A percentile compares a stretch with the other conserved stretches of the same genome.
phyloP scores from a whole-genome alignment of 2,888 invertebrate species.

The Apamea sordens region DNA sequence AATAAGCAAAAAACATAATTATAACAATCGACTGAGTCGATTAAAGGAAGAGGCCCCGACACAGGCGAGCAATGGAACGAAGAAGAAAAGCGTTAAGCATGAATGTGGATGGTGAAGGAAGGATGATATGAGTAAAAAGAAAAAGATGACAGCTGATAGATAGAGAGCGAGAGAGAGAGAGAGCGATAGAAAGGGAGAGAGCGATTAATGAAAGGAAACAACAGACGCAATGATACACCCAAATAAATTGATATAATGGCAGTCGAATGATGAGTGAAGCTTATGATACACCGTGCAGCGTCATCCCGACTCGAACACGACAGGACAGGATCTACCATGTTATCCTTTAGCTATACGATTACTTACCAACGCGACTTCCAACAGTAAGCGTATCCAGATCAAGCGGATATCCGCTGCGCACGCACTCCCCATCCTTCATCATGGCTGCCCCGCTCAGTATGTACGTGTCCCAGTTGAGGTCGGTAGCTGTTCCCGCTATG shows the following conservation, averaged over 20 bases:
- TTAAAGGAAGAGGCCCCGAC: background rate
- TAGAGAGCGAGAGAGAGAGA: background rate
- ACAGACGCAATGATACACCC: background rate
- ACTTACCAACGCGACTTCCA: slow-evolving; percentile 93
- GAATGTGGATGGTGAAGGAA: background rate
- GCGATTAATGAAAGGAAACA: background rate
- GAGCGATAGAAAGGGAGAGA: background rate
- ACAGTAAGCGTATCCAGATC: slow-evolving; percentile 95
- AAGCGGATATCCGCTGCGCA: slow-evolving; percentile 95
- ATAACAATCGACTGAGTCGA: background rate
- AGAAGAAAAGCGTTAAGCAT: background rate
- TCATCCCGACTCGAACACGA: background rate
- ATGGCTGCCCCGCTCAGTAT: slow-evolving; percentile 97
- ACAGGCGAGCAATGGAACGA: background rate
- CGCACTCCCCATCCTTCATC: slow-evolving; percentile 96
- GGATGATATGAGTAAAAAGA: background rate
- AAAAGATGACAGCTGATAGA: background rate
- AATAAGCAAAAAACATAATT: background rate
- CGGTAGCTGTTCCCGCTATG: slow-evolving; percentile 95
- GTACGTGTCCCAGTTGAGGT: slow-evolving; percentile 97
- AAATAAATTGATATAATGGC: too few relatives aligned
- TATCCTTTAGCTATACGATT: background rate
- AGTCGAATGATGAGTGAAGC: background rate
- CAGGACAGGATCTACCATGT: background rate
- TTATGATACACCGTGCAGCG: background rate